phyloP scores from a whole-genome alignment of 2,888 invertebrate species.

The Tenodera sinensis region DNA sequence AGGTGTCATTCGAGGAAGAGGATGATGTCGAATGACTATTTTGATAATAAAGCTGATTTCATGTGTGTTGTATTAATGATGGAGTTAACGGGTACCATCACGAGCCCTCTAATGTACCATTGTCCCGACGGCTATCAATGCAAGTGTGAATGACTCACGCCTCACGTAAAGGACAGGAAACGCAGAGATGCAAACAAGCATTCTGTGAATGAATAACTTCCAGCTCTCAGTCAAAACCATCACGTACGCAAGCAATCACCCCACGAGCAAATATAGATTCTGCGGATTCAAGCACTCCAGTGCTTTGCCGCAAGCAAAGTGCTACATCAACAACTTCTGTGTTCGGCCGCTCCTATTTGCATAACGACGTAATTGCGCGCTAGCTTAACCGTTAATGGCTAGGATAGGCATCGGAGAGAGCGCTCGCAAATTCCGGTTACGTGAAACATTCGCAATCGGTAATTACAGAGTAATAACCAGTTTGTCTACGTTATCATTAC shows the following conservation, averaged over 20 bases:
- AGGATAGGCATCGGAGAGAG: no score
- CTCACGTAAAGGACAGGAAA: background rate
- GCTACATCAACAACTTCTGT: background rate
- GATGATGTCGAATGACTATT: background rate
- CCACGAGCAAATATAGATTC: background rate
- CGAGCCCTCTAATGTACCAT: background rate
- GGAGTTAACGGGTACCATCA: background rate
- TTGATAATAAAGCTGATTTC: background rate
- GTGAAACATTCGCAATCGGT: no score
- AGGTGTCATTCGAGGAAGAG: background rate
- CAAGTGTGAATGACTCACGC: background rate
- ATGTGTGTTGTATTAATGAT: background rate
- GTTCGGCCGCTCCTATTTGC: background rate
- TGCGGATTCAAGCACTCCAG: background rate
- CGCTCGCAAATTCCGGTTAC: no score
- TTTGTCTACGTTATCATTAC: no score
- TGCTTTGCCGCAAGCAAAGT: background rate
- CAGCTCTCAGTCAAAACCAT: background rate
- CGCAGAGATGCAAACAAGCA: background rate
- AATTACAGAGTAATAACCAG: no score
- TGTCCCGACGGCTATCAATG: background rate
- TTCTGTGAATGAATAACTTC: background rate
- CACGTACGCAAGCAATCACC: background rate
- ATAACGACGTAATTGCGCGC: background rate
- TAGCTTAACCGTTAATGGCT: no score